Evolutionary conservation across 2,888 invertebrate species (phyloP), one percentile per base, ranked within the genome.

Genomic region (Phengaris alcon): DNA sequence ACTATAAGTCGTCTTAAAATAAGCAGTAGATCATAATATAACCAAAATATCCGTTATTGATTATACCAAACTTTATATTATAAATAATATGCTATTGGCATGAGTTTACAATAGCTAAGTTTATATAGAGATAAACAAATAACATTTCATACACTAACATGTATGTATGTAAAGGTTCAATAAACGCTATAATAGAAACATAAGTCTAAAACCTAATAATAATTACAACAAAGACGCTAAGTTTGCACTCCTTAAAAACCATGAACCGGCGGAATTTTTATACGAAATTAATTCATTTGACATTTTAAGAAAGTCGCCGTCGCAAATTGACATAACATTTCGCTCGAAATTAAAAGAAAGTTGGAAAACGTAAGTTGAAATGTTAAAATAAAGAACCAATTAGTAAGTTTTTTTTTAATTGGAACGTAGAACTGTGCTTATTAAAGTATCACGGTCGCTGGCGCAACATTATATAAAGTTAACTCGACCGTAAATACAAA

Each of bases 371-470:
- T 59, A 59, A 51, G 70, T 22, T 22, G 52, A 15, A 70, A 12
- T 22, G 70, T 10, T 72, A 35, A 52, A 72, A 72, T 72, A 72
- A 72, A 69, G 54, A 22, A 54, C 72, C 35, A 72, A 72, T 72
- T 54, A 72, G 72, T 52, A 52, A 44, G 64, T 59, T 69, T 69
- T 68, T 76, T 76, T 73, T 74, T 74, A 69, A 74, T 69, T 57
- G 48, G 51, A 74, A 77, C 74, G 75, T 76, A 74, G 75, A 76
- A 69, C 68, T 73, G 59, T 77, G 74, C 74, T 78, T 79, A 78
- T 78, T 79, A 79, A 78, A 79, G 75, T 74, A 77, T 77, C 74
- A 73, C 76, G 79, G 76, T 77, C 72, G 75, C 74, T 44, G 22
- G 76, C 77, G 73, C 74, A 78, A 74, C 72, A 64, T 76, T 75